phyloP scores from a whole-genome alignment of 1,140 invertebrate genomes.

The Habropoda laboriosa region DNA sequence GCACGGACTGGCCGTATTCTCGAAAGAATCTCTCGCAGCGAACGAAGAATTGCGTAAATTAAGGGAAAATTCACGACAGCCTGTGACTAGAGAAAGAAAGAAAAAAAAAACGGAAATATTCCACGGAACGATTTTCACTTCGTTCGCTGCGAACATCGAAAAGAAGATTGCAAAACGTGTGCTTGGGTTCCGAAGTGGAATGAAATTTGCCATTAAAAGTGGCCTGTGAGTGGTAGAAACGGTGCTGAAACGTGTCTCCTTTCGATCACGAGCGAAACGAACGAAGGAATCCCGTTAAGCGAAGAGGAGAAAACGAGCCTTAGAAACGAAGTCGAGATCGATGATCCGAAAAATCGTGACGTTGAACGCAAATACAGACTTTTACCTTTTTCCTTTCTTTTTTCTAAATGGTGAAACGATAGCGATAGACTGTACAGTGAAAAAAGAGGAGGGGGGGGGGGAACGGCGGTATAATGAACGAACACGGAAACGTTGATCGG shows the following conservation, averaged over 20 bases:
- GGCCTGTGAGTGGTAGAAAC: too few relatives aligned
- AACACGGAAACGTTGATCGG: constrained; percentile 38
- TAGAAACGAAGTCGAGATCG: neutral
- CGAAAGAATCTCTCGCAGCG: constrained; percentile 43
- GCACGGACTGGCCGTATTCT: constrained; percentile 55
- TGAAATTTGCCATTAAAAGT: constrained; percentile 3
- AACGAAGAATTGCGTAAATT: constrained; percentile 32
- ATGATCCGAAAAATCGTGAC: neutral
- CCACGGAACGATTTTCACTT: constrained; percentile 23
- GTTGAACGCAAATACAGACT: too few relatives aligned
- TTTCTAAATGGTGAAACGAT: too few relatives aligned
- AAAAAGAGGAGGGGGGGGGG: too few relatives aligned
- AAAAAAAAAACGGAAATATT: too few relatives aligned
- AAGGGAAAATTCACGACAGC: too few relatives aligned
- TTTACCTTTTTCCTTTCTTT: too few relatives aligned
- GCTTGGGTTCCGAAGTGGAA: constrained; percentile 25
- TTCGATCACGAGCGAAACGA: neutral
- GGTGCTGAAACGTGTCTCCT: constrained; percentile 37
- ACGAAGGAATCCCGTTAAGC: neutral
- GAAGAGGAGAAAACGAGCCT: neutral
- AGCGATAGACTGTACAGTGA: too few relatives aligned
- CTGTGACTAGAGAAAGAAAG: too few relatives aligned
- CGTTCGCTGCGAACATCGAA: constrained; percentile 41
- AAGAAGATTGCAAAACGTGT: constrained; percentile 51
- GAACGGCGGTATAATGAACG: constrained; percentile 21